Conservation (phyloP, 2,888 invertebrate genomes). For the Sisyra nigra region DNA sequence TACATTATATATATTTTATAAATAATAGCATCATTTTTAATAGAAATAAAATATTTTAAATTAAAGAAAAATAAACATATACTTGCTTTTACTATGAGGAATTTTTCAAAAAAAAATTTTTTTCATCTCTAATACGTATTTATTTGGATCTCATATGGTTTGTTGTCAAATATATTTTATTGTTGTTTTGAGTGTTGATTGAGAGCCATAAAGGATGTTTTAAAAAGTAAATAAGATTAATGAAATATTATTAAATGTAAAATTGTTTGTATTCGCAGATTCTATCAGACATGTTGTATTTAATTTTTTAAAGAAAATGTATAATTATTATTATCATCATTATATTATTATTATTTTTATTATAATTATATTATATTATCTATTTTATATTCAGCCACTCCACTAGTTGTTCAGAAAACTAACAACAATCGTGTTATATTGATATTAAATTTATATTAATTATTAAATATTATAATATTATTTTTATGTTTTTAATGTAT, state of each 20-base stretch:
- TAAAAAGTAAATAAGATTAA: too few species aligned
- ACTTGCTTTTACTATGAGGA: neutral
- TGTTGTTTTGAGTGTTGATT: constrained; percentile 7
- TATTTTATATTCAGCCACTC: too few species aligned
- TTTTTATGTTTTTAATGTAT: constrained; percentile 4
- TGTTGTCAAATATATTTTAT: constrained; percentile 5
- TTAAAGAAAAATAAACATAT: neutral
- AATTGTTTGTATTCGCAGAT: constrained; percentile 8
- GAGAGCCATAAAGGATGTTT: constrained; percentile 7
- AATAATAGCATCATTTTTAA: too few species aligned
- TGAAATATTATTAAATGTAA: too few species aligned
- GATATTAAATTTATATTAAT: constrained; percentile 1
- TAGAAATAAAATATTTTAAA: too few species aligned
- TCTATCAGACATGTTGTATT: constrained; percentile 7
- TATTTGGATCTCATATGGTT: constrained; percentile 8
- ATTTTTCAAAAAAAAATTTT: constrained; percentile 1
- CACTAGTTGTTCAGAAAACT: too few species aligned
- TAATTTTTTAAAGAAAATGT: neutral
- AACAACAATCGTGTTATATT: neutral
- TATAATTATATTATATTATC: neutral
- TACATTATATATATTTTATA: too few species aligned
- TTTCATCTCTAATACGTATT: constrained; percentile 1
- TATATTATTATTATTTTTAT: neutral
- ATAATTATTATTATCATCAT: constrained; percentile 2
- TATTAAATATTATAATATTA: neutral